These are phyloP conservation scores for Tolypeutes matacus DNA, from an alignment of 2,797 vertebrate species.

Conservation along the genomic window DNA sequence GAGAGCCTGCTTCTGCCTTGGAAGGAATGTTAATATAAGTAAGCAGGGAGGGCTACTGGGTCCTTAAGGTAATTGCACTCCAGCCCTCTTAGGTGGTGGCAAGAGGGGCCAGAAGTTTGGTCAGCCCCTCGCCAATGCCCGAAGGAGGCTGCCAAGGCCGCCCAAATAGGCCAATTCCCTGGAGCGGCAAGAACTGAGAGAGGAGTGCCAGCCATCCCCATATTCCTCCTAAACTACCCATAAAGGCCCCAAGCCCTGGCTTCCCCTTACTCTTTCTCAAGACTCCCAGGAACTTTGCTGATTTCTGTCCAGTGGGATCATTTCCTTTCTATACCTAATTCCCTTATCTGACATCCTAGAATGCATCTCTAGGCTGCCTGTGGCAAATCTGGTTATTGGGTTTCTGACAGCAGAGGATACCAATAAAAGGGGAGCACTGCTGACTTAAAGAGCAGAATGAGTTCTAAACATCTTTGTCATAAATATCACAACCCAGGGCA, in stretches of 20 bases:
- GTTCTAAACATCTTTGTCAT: background rate
- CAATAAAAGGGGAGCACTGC: background rate
- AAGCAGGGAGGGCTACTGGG: slow-evolving; percentile 20
- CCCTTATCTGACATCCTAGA: background rate
- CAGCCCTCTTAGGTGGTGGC: background rate
- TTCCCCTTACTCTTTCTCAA: background rate
- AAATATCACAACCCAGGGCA: background rate
- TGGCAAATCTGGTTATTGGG: background rate
- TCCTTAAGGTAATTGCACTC: background rate
- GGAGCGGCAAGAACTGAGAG: fast-evolving
- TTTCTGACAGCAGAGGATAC: background rate
- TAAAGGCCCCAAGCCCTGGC: background rate
- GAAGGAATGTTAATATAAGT: background rate
- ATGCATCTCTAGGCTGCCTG: background rate
- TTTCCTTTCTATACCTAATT: background rate
- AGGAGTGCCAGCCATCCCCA: background rate
- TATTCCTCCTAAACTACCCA: background rate
- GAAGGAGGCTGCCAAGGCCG: background rate
- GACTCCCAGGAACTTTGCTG: background rate
- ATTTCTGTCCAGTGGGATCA: background rate
- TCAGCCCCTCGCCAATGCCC: background rate
- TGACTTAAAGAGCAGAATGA: background rate
- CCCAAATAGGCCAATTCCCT: background rate
- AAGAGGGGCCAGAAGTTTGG: background rate
- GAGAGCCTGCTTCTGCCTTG: background rate